Evolutionary conservation across 2,797 vertebrate genomes (phyloP).

Genomic region (Moxostoma hubbsi): DNA sequence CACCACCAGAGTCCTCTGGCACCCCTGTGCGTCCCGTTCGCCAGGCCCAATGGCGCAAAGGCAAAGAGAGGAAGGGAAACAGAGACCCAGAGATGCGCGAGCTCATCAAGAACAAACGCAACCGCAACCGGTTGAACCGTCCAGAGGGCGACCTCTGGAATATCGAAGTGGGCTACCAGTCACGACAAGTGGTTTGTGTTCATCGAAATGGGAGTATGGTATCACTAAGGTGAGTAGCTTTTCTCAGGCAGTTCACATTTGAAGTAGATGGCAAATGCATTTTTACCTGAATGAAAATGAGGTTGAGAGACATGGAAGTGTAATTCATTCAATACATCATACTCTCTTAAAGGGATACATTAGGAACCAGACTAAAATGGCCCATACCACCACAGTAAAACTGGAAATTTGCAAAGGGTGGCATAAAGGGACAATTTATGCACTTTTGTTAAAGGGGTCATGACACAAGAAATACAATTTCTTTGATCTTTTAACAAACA

Average conservation of each 20-base stretch:
- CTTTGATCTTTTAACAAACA: too few species aligned
- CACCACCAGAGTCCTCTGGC: not conserved
- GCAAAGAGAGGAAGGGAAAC: conserved; percentile 74
- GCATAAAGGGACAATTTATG: too few species aligned
- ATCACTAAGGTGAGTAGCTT: conserved; percentile 81
- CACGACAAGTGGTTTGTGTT: conserved; percentile 86
- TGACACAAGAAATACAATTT: too few species aligned
- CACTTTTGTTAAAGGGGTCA: too few species aligned
- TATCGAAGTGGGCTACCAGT: conserved; percentile 95
- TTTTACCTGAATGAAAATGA: too few species aligned
- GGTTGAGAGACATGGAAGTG: too few species aligned
- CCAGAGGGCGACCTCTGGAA: conserved; percentile 94
- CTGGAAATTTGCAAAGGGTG: too few species aligned
- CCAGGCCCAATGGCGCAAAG: conserved; percentile 82
- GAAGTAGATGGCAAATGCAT: too few species aligned
- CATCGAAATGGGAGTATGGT: conserved; percentile 88
- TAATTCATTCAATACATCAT: too few species aligned
- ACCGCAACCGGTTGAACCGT: conserved; percentile 90
- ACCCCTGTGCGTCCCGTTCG: conserved; percentile 75
- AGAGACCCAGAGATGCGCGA: conserved; percentile 90
- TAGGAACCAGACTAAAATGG: too few species aligned
- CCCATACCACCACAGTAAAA: too few species aligned
- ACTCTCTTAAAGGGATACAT: too few species aligned
- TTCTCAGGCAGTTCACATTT: conserved; percentile 72
- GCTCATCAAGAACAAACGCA: conserved; percentile 94